Conservation (phyloP, 2,888 invertebrate genomes). For the Athrips mouffetella region DNA sequence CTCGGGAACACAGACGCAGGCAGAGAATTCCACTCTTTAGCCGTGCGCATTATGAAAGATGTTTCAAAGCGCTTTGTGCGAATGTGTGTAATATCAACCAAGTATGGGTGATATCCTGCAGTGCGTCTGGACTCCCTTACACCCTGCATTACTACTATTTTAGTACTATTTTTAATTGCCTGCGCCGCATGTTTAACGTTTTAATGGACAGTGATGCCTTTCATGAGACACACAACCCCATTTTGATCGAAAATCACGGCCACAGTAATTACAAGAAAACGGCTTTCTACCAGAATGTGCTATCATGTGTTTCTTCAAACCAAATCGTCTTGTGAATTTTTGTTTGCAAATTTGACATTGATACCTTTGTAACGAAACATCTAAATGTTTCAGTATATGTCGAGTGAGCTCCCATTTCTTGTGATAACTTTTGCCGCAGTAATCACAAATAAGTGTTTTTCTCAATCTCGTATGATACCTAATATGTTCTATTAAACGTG, state of each 20-base stretch:
- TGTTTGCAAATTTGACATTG: not conserved
- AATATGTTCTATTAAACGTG: too few relatives aligned
- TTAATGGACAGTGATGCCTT: not conserved
- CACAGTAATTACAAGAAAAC: not conserved
- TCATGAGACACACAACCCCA: slow-evolving; percentile 1
- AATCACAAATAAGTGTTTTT: not conserved
- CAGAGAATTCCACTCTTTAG: too few relatives aligned
- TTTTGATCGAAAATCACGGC: not conserved
- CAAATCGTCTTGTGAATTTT: not conserved
- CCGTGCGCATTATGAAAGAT: too few relatives aligned
- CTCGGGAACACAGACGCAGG: too few relatives aligned
- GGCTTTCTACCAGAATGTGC: not conserved
- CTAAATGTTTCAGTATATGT: not conserved
- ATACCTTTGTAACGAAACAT: not conserved
- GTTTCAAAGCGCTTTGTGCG: too few relatives aligned
- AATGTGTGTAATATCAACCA: too few relatives aligned
- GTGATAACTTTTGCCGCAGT: not conserved
- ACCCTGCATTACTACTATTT: too few relatives aligned
- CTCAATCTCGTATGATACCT: not conserved
- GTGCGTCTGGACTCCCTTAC: too few relatives aligned
- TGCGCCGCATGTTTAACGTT: not conserved
- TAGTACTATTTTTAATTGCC: too few relatives aligned
- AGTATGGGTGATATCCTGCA: too few relatives aligned
- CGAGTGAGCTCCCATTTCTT: not conserved
- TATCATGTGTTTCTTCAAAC: slow-evolving; percentile 2